phyloP scores from a whole-genome alignment of 1,140 invertebrate species.

The Bombus consobrinus region DNA sequence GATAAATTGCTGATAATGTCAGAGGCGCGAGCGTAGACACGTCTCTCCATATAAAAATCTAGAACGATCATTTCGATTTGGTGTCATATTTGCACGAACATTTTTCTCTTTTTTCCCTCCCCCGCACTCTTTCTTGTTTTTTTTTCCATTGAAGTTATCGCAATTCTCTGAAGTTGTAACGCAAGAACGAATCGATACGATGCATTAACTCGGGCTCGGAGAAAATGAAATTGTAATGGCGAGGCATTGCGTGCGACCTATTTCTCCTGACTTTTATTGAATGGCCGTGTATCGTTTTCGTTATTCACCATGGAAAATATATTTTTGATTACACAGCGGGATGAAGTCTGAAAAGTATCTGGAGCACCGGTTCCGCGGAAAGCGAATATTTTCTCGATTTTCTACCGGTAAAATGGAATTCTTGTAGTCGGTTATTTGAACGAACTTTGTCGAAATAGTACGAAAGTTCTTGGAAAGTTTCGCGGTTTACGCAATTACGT shows the following conservation, averaged over 20 bases:
- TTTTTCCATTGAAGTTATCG: neutral
- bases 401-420: neutral
- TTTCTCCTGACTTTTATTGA: conserved; percentile 24
- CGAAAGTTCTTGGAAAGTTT: conserved; percentile 9
- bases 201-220: conserved; percentile 31
- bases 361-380: neutral
- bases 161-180: neutral
- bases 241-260: conserved; percentile 20
- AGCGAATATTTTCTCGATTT: neutral
- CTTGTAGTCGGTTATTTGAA: neutral
- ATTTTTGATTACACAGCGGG: conserved; percentile 6
- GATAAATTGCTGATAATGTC: neutral
- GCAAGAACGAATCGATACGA: conserved; percentile 41
- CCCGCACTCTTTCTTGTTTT: no score
- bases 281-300: conserved; percentile 1
- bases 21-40: neutral
- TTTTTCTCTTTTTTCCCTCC: neutral
- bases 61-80: neutral
- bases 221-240: conserved; percentile 43
- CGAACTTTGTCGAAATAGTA: neutral
- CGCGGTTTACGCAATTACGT: neutral
- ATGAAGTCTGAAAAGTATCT: conserved; percentile 9
- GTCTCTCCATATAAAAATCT: neutral
- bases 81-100: neutral
- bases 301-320: conserved; percentile 3